Conservation (phyloP, 2,888 invertebrate species). For the Thysanoteuthis rhombus region DNA sequence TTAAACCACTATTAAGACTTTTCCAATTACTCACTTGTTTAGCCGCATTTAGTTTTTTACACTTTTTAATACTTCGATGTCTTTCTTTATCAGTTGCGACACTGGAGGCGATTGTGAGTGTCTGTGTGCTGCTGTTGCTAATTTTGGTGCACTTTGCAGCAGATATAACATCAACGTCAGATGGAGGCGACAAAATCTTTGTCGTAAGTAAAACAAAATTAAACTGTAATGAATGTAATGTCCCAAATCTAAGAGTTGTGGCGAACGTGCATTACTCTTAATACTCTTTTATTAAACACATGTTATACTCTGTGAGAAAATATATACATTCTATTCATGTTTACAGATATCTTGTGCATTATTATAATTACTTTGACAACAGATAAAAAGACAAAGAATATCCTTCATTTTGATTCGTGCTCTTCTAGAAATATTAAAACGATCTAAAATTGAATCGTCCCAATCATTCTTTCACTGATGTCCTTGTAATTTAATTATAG, state of each 20-base stretch:
- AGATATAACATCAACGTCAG: conserved; percentile 77
- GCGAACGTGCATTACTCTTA: too few species aligned
- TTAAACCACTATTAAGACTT: too few species aligned
- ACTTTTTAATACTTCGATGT: not conserved
- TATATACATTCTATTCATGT: too few species aligned
- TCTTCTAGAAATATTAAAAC: too few species aligned
- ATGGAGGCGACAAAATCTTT: conserved; percentile 84
- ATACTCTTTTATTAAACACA: too few species aligned
- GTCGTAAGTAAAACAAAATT: conserved; percentile 77
- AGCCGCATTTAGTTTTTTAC: too few species aligned
- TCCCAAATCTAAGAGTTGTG: not conserved
- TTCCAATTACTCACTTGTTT: too few species aligned
- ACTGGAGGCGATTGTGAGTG: conserved; percentile 90
- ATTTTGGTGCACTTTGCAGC: conserved; percentile 85
- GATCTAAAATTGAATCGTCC: too few species aligned
- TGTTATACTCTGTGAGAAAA: too few species aligned
- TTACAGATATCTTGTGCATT: not conserved
- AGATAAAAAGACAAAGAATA: not conserved
- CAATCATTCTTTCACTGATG: too few species aligned
- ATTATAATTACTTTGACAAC: not conserved
- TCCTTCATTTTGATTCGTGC: not conserved
- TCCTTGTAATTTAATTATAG: too few species aligned
- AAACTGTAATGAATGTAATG: not conserved
- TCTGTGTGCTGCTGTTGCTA: conserved; percentile 85
- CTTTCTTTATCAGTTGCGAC: conserved; percentile 76